Evolutionary conservation across 2,888 invertebrate genomes (phyloP).

Genomic region (Omphaloscelis lunosa): DNA sequence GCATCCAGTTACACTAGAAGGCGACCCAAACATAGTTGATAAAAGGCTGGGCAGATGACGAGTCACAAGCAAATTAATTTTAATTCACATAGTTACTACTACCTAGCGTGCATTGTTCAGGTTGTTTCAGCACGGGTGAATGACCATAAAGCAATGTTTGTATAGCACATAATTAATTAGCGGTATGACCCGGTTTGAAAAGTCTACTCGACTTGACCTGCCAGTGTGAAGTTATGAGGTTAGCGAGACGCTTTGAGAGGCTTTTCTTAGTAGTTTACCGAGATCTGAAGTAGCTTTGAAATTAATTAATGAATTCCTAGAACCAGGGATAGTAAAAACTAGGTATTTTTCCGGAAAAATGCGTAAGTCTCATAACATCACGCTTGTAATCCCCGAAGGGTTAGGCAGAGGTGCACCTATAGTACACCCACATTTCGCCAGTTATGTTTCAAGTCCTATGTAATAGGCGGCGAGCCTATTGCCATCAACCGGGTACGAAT

Average conservation of each 20-base stretch:
- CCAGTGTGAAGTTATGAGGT: neutral
- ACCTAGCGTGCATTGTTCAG: neutral
- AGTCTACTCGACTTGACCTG: neutral
- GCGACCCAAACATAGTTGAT: too few relatives aligned
- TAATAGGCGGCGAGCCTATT: too few relatives aligned
- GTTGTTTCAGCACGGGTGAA: neutral
- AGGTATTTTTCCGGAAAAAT: too few relatives aligned
- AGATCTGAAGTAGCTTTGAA: neutral
- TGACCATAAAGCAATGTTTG: slow-evolving; percentile 3
- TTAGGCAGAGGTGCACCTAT: too few relatives aligned
- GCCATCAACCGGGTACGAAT: too few relatives aligned
- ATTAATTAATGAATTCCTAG: neutral
- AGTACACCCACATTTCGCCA: too few relatives aligned
- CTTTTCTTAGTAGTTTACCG: neutral
- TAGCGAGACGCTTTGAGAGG: neutral
- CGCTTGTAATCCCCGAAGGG: too few relatives aligned
- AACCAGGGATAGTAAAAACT: neutral
- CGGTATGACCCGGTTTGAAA: slow-evolving; percentile 33
- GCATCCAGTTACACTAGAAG: too few relatives aligned
- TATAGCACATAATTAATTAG: slow-evolving; percentile 24
- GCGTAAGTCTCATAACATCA: too few relatives aligned
- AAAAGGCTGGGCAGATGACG: neutral
- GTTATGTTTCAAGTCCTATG: too few relatives aligned
- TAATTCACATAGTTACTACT: neutral
- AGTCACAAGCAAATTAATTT: neutral